Evolutionary conservation across 2,113 vertebrate genomes (phyloP), one percentile per base, ranked within the genome.

Genomic region (Haemorhous mexicanus): DNA sequence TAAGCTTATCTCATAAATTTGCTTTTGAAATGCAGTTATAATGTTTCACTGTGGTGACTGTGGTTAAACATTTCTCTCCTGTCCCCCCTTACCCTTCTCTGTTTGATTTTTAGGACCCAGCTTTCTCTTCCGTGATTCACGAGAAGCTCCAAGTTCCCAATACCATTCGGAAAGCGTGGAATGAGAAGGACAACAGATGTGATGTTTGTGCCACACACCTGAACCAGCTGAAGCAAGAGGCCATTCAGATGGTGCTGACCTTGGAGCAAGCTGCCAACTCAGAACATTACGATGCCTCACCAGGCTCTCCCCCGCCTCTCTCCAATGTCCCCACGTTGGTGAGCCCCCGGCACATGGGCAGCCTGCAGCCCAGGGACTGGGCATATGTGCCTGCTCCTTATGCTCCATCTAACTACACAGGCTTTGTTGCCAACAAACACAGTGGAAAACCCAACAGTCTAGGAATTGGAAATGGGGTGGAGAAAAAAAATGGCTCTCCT

Each of bases 171-270:
- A 99, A 99, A 90, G 99, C 99, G 0, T 99, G 99, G 99, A 99
- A 99, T 0, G 99, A 99, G 89, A 98, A 98, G 28, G 99, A 99
- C 97, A 99, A 99, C 89, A 98, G 99, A 85, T 99, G 99, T 75
- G 99, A 99, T 7, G 98, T 99, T 56, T 99, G 99, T 46, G 98
- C 98, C 89, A 99, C 99, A 2, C 99, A 99, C 97, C 98, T 99
- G 95, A 99, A 99, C 94, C 99, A 99, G 96, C 91, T 99, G 88
- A 99, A 99, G 97, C 99, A 99, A 97, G 99, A 99, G 97, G 99
- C 99, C 11, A 98, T 99, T 87, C 99, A 98, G 95, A 98, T 99
- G 98, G 99, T 99, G 93, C 98, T 99, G 84, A 98, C 98, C 35
- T 84, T 98, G 73, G 98, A 98, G 56, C 98, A 98, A 90, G 96